Evolutionary conservation across 2,797 vertebrate species (phyloP), one percentile per base, ranked within the genome.

Genomic region (Adelosebastes latens): DNA sequence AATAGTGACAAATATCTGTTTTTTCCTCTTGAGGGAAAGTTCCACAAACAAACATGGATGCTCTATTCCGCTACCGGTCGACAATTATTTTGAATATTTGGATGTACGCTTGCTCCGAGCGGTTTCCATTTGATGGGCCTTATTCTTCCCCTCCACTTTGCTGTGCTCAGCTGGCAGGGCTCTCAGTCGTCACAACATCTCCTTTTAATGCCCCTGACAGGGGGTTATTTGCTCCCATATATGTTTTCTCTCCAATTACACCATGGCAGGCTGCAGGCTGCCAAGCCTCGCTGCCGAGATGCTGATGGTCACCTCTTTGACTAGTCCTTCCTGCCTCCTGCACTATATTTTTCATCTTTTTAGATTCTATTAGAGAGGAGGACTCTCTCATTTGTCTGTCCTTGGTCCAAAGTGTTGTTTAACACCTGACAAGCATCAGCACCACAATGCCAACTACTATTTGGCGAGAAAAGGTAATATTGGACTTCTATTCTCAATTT

Each of bases 191-290:
- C 93, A 95, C 85, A 90, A 91, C 94, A 93, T 91, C 92, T 95
- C 94, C 94, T 95, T 96, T 96, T 96, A 96, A 96, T 96, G 95
- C 93, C 92, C 87, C 91, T 96, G 96, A 96, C 96, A 96, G 95
- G 95, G 95, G 96, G 96, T 96, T 96, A 96, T 96, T 96, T 96
- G 93, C 95, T 95, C 95, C 95, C 95, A 96, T 96, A 96, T 96
- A 96, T 95, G 95, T 96, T 96, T 96, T 96, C 94, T 95, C 95
- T 96, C 95, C 96, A 96, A 96, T 96, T 96, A 96, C 94, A 95
- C 90, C 90, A 91, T 95, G 93, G 95, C 95, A 95, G 94, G 92
- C 94, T 90, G 80, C 63, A 91, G 84, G 90, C 91, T 91, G 93
- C 92, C 93, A 92, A 87, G 72, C 88, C 93, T 92, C 87, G 92